A percentile compares a stretch with the other conserved stretches of the same genome.
Conservation (phyloP, 2,888 invertebrate genomes). For the Drosophila recens region DNA sequence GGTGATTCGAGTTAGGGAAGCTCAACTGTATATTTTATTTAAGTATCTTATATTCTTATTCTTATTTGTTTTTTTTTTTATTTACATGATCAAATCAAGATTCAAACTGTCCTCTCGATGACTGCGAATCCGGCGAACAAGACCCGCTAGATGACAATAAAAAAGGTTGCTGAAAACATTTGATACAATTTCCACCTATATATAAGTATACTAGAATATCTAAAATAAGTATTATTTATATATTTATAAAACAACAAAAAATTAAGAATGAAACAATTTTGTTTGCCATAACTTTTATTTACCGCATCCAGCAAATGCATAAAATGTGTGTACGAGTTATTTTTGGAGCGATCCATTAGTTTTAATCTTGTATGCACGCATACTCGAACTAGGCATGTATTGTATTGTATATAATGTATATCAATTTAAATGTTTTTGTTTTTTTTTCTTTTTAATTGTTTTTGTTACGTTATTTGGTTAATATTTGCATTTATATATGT, state of each 20-base stretch:
- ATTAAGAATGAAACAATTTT: background rate
- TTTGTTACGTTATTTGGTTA: constrained; percentile 47
- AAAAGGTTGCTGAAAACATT: background rate
- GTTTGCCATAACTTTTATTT: constrained; percentile 59
- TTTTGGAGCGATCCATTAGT: constrained; percentile 20
- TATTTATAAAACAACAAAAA: background rate
- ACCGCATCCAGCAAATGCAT: constrained; percentile 52
- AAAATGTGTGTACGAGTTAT: constrained; percentile 25
- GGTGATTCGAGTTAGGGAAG: too few relatives aligned
- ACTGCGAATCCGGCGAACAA: background rate
- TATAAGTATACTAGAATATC: background rate
- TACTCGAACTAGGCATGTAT: constrained; percentile 31
- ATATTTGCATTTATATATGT: constrained; percentile 36
- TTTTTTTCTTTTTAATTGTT: constrained; percentile 6
- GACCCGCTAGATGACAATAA: background rate
- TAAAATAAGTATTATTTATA: background rate
- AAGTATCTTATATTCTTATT: too few relatives aligned
- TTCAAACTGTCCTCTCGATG: background rate
- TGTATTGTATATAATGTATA: constrained; percentile 47
- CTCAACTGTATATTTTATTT: too few relatives aligned
- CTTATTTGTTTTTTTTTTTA: background rate
- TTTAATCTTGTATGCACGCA: constrained; percentile 2
- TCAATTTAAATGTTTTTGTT: constrained; percentile 36
- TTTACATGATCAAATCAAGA: background rate
- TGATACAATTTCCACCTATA: background rate